Base-by-base conservation (phyloP, 2,888 invertebrate genomes). In the Tipula lateralis region DNA sequence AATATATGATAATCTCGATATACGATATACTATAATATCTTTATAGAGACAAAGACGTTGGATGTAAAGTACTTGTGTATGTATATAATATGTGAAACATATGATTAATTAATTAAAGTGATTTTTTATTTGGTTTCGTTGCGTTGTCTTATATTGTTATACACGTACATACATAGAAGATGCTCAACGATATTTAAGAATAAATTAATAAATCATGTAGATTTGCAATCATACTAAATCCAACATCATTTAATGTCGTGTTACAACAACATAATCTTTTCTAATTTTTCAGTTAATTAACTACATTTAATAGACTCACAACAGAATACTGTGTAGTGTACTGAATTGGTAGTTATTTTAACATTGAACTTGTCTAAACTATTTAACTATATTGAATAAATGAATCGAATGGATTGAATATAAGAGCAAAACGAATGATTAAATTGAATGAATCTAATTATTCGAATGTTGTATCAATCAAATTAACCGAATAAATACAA, bases 61-160 rank as follows among this genome's bases (percentile, higher is more conserved):
- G 66, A 66, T 66, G 24, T 50, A 7, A 4, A 50, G n/a, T 50
- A 19, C 4, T 50, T 13, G 66, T 66, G 24, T 12, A 19, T 19
- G 19, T 50, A 16, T 66, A n/a, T n/a, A n/a, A n/a, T n/a, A n/a
- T n/a, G n/a, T n/a, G n/a, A n/a, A 66, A 24, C 24, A 66, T 66
- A 66, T 66, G 66, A 66, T 66, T 66, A 66, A 66, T 66, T 66
- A 66, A 66, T 66, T 66, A 66, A 66, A 66, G 19, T 9, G 66
- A 24, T 9, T 24, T 66, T 50, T 50, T 16, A 7, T 50, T 50
- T 50, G 16, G 16, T 50, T 50, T 50, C 44, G 5, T 36, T 36
- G 36, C 36, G 36, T 36, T 50, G 44, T 16, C 16, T 50, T 50
- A 50, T 16, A 19, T 36, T 50, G 44, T 16, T 12, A 16, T 50